Base-by-base conservation (phyloP, 2,113 vertebrate genomes). In the Azemiops feae region DNA sequence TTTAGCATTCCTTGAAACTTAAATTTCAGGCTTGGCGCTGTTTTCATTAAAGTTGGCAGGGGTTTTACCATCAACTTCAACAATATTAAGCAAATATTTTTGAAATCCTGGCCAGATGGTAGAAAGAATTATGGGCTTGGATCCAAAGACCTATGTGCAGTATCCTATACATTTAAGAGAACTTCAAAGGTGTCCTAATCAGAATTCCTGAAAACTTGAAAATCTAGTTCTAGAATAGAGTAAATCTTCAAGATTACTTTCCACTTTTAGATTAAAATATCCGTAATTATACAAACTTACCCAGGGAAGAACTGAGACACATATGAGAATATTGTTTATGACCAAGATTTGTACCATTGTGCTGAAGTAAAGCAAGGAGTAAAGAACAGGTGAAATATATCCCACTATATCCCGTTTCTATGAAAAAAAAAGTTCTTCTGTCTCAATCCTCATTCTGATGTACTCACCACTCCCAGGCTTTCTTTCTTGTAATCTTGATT, bases 11-110 rank as follows among this genome's bases (percentile, higher is more conserved):
- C 58, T 91, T n/a, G 92, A 95, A 96, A 92, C 27, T 92, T 93
- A 53, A 93, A 93, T 91, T 5, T 96, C 93, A 92, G 91, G 47
- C 91, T 96, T 96, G 93, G 95, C 81, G 4, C 5, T 16, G 1
- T 23, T 96, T 95, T 95, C 94, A 95, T 95, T 95, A 93, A 96
- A 86, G 92, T 96, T 96, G 95, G 50, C 34, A 30, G 88, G 30
- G 30, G 10, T 94, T 96, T 96, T 95, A 91, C 91, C 92, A 10
- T 88, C 52, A 5, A 60, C 69, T 95, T 95, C 94, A 91, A 58
- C 88, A 89, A 90, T 88, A 96, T 90, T 87, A 87, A 94, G 34
- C 7, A 20, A 39, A 52, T 5, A 27, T 94, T 95, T 94, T 53
- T 93, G 74, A 90, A 53, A 57, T 87, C 45, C 55, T 43, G 23